Conservation (phyloP, 2,113 vertebrate genomes). For the Pygoscelis antarcticus region DNA sequence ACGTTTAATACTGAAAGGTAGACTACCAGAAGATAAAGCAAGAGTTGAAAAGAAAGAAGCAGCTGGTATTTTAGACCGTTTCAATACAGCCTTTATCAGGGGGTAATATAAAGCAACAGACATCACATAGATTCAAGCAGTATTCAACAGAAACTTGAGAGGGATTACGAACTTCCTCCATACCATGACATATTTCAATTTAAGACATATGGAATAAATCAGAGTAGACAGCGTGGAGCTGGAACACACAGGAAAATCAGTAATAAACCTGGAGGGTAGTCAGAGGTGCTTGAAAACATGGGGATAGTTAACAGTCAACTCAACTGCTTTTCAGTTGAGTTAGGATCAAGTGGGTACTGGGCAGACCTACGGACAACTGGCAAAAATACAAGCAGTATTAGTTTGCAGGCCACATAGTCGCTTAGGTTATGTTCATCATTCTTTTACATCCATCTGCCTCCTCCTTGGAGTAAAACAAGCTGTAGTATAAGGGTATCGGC, state of each 20-base stretch:
- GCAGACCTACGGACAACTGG: background rate
- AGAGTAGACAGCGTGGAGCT: background rate
- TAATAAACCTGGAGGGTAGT: background rate
- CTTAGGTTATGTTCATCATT: background rate
- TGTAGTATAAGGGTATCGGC: background rate
- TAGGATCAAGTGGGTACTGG: background rate
- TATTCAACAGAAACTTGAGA: constrained; percentile 29
- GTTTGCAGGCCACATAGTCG: background rate
- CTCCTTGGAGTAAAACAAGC: background rate
- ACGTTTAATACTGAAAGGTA: background rate
- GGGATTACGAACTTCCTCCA: constrained; percentile 31
- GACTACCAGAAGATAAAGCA: background rate
- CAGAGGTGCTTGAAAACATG: background rate
- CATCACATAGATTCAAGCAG: background rate
- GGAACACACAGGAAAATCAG: background rate
- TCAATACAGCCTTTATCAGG: background rate
- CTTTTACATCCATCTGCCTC: background rate
- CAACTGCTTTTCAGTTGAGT: background rate
- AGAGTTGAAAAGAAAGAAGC: background rate
- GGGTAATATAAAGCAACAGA: background rate
- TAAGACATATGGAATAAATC: constrained; percentile 44
- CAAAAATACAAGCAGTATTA: background rate
- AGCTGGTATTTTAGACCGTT: background rate
- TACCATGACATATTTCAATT: constrained; percentile 34
- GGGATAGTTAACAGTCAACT: background rate